A percentile compares a stretch with the other conserved stretches of the same genome.
Conservation (phyloP, 2,113 vertebrate species). For the Desmodus rotundus region DNA sequence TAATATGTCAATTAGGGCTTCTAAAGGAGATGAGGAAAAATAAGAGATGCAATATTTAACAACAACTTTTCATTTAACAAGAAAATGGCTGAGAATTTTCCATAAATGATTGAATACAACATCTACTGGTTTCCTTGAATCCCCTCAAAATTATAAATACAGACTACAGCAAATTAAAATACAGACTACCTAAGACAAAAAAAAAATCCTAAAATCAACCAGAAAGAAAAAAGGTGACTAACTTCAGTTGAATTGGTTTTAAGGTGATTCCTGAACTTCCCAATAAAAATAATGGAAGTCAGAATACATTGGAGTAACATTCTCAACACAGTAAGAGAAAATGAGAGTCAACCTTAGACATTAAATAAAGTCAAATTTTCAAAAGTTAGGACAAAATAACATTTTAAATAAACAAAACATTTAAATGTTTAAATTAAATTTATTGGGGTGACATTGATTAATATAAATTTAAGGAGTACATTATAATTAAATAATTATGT, state of each 20-base stretch:
- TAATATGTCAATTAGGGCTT: accelerated
- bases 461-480: background rate
- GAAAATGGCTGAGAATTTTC: background rate
- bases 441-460: background rate
- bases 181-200: background rate
- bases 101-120: background rate
- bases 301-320: background rate
- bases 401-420: background rate
- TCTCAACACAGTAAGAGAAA: background rate
- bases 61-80: background rate
- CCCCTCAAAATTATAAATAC: background rate
- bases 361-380: background rate
- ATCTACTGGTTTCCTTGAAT: background rate
- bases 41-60: background rate
- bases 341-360: background rate
- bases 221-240: background rate
- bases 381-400: background rate
- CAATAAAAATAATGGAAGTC: background rate
- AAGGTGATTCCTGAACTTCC: background rate
- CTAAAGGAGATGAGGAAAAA: background rate
- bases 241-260: background rate
- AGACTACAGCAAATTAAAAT: background rate
- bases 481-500: background rate
- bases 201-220: background rate
- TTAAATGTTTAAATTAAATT: background rate